Percentiles rank a stretch among this genome's conserved stretches.
Conservation (phyloP, 2,888 invertebrate species). For the Polymixis flavicincta region DNA sequence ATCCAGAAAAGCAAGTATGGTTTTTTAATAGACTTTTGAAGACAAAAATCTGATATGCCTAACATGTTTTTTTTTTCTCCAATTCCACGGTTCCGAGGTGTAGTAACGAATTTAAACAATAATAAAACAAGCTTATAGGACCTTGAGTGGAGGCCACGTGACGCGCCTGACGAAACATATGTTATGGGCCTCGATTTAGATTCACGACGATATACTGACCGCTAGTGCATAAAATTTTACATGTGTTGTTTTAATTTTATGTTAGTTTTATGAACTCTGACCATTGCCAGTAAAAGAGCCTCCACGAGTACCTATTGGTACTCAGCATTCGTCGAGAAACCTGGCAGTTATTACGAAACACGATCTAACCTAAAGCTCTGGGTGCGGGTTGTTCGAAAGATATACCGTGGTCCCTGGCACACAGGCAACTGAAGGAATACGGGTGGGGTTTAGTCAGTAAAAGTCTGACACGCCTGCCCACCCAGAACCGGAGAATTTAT, state of each 20-base stretch:
- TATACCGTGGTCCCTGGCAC: no score
- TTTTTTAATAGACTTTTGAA: not conserved
- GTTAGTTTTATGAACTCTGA: not conserved
- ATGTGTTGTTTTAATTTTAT: conserved; percentile 22
- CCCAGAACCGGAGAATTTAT: no score
- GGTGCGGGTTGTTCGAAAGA: no score
- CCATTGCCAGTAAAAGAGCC: not conserved
- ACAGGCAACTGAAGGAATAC: no score
- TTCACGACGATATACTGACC: conserved; percentile 14
- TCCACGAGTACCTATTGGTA: not conserved
- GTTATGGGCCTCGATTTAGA: conserved; percentile 40
- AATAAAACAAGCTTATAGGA: conserved; percentile 29
- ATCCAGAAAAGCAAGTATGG: not conserved
- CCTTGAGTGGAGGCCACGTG: conserved; percentile 59
- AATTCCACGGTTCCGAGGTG: not conserved
- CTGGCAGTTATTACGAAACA: no score
- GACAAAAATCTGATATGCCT: not conserved
- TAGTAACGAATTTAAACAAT: conserved; percentile 41
- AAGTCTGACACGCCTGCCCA: no score
- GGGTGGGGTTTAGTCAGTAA: no score
- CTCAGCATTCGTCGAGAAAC: not conserved
- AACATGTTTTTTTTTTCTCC: not conserved
- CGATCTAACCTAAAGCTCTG: no score
- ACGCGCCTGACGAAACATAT: conserved; percentile 48
- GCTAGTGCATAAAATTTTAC: conserved; percentile 14